Evolutionary conservation across 2,888 invertebrate genomes (phyloP), one percentile per base, ranked within the genome.

Genomic region (Drepana falcataria): DNA sequence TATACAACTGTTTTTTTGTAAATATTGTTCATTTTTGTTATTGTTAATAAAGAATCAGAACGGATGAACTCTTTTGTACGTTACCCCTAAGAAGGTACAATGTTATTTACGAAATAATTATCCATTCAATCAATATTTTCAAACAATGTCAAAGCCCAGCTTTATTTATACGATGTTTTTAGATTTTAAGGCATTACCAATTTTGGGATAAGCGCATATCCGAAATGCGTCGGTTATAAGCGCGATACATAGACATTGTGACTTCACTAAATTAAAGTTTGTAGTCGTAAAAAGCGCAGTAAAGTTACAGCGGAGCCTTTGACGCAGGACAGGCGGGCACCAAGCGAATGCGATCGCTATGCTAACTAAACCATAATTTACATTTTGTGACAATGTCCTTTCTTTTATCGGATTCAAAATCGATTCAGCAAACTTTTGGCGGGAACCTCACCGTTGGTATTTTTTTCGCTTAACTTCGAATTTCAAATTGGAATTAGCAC

Each of bases 271-370:
- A 51, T 40, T 51, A 40, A 51, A 40, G 51, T 51, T 51, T 51
- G 34, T 51, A 51, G 49, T 60, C 59, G 62, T 62, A 60, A 75
- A 78, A 79, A 76, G 73, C 60, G 71, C 73, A 68, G 68, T 70
- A 66, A 71, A 66, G 65, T 61, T 71, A 72, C 63, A 64, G 59
- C 67, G 68, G 68, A 64, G 63, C 64, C 69, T 71, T 68, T 63
- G 61, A 60, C 53, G 53, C 58, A 55, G 64, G 60, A 55, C 55
- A 51, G 48, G 48, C 54, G 48, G 44, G 44, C 44, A 44, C 44
- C 51, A 61, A 59, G 59, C 49, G 60, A 62, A 65, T 63, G 57
- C 57, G 59, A 65, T 65, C 59, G 60, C 61, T 57, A 61, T 60
- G 61, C 61, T 61, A 63, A 55, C 60, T 55, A 56, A 60, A 55